These are phyloP conservation scores for Otocyon megalotis DNA, from an alignment of 2,113 vertebrate species.

Conservation along the genomic window DNA sequence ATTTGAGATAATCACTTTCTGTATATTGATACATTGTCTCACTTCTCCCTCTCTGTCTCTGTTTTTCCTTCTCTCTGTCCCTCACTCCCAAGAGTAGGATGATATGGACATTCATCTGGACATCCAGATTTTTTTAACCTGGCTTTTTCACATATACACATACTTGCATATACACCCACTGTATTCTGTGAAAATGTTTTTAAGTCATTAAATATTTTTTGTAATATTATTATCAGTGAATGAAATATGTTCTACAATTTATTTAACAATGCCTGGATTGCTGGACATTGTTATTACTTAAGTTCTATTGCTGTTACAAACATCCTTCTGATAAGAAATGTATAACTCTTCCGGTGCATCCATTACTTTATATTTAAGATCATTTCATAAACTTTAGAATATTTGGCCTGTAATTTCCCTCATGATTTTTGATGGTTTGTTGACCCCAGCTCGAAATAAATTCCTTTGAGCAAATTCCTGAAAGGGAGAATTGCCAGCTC, in stretches of 20 bases:
- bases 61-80: background rate
- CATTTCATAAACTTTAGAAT: background rate
- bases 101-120: background rate
- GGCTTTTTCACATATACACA: background rate
- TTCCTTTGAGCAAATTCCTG: background rate
- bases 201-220: background rate
- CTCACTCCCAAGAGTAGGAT: background rate
- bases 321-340: background rate
- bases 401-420: background rate
- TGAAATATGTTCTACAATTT: background rate
- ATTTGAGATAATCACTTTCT: background rate
- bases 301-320: background rate
- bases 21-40: background rate
- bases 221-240: constrained; percentile 32
- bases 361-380: background rate
- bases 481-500: background rate
- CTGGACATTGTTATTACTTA: background rate
- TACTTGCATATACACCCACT: background rate
- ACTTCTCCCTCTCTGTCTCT: no score
- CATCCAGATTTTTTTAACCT: background rate
- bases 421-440: background rate
- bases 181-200: constrained; percentile 8
- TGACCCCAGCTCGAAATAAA: background rate
- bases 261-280: background rate
- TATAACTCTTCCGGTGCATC: background rate